A percentile compares a stretch with the other conserved stretches of the same genome.
Conservation (phyloP, 2,797 vertebrate species). For the Typhlichthys eigenmanni region DNA sequence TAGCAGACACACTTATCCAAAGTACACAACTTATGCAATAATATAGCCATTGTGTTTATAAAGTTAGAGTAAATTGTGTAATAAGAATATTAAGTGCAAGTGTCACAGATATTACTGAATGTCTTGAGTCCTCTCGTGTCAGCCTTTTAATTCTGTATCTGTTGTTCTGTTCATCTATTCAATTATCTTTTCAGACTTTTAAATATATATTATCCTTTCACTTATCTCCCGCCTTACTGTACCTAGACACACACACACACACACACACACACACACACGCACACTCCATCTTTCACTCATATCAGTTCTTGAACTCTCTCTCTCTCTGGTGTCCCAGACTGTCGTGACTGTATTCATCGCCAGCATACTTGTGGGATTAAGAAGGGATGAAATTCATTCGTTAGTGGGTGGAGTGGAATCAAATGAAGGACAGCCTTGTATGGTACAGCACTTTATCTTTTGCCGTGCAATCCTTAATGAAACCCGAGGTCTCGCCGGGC, state of each 20-base stretch:
- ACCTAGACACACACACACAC: not conserved
- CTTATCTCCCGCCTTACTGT: too few relatives aligned
- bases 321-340: conserved; percentile 46
- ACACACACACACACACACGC: not conserved
- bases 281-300: not conserved
- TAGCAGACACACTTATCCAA: too few relatives aligned
- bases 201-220: too few relatives aligned
- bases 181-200: too few relatives aligned
- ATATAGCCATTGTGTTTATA: too few relatives aligned
- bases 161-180: too few relatives aligned
- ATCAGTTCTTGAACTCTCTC: conserved; percentile 15
- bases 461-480: conserved; percentile 64
- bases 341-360: conserved; percentile 76
- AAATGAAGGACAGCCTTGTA: conserved; percentile 28
- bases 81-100: too few relatives aligned
- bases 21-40: too few relatives aligned
- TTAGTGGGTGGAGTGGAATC: conserved; percentile 57
- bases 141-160: too few relatives aligned
- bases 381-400: conserved; percentile 77
- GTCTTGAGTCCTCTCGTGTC: too few relatives aligned
- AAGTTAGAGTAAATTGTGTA: too few relatives aligned
- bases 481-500: conserved; percentile 59
- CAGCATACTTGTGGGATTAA: conserved; percentile 82
- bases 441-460: conserved; percentile 62
- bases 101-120: too few relatives aligned